Evolutionary conservation across 2,797 vertebrate genomes (phyloP), one percentile per base, ranked within the genome.

Genomic region (Pseudomugil tenellus): DNA sequence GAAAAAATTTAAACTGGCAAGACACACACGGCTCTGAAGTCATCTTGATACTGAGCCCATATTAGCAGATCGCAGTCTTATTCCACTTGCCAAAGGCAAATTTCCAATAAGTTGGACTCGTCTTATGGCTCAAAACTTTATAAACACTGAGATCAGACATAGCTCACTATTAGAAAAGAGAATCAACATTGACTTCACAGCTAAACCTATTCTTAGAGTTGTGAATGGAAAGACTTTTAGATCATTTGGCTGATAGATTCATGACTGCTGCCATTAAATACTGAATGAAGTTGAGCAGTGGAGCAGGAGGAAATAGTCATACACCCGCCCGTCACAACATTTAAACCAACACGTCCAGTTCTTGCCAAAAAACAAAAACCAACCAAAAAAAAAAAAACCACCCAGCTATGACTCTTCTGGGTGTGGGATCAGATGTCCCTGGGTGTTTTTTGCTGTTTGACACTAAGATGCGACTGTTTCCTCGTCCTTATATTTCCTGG

Each of bases 101-200:
- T 61, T 63, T 81, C 75, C 73, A 79, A 73, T 63, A 58, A 64
- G 72, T 56, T 78, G 73, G 67, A 68, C 62, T 71, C 66, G 72
- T 78, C 78, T 79, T 32, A 67, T 79, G 81, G 81, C 61, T 28
- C 32, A 26, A 55, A 62, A 74, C 63, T 63, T 41, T 35, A 37
- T 69, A 53, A 85, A 68, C 54, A 67, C 51, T 46, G 65, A 35
- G 52, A 59, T 61, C 59, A 75, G 65, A 80, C 68, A 64, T 64
- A 74, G 77, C 68, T 81, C 58, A 70, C 72, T 84, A 87, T 87
- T 82, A 80, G 68, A 46, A 63, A 75, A 77, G 67, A 65, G 74
- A 37, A 56, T 79, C 37, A 54, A 39, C 58, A 58, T 72, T 77
- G 72, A 78, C 80, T 78, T 70, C 41, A 63, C 64, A 71, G 72